A percentile compares a stretch with the other conserved stretches of the same genome.
These are phyloP conservation scores for Pseudolycoriella hygida DNA, from an alignment of 2,888 invertebrate species.

Conservation along the genomic window DNA sequence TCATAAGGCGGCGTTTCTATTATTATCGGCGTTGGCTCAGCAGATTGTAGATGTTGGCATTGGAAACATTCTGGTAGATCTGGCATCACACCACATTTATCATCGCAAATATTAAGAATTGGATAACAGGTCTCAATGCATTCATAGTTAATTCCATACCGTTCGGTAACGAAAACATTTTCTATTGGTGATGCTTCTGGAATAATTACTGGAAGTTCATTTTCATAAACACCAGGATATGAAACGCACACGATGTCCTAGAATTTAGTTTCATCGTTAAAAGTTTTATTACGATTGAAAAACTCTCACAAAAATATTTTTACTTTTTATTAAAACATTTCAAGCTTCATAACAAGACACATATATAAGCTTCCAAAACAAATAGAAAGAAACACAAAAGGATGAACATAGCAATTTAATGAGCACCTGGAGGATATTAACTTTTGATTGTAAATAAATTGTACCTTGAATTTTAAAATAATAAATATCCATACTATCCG, in stretches of 20 bases:
- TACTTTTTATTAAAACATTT: no score
- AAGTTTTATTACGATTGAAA: background rate
- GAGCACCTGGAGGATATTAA: no score
- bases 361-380: no score
- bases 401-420: no score
- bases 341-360: no score
- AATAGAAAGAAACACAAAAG: no score
- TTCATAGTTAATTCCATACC: background rate
- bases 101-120: background rate
- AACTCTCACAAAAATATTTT: no score
- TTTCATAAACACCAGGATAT: background rate
- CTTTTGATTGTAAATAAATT: no score
- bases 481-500: no score
- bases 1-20: background rate
- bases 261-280: background rate
- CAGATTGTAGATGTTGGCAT: background rate
- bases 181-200: background rate
- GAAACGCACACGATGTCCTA: background rate
- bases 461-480: no score
- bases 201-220: background rate
- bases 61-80: background rate
- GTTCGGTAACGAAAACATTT: background rate
- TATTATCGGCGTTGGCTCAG: background rate
- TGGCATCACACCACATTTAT: background rate
- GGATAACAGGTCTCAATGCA: slow-evolving; percentile 2